Conservation (phyloP, 2,888 invertebrate genomes). For the Drosophila histrio region DNA sequence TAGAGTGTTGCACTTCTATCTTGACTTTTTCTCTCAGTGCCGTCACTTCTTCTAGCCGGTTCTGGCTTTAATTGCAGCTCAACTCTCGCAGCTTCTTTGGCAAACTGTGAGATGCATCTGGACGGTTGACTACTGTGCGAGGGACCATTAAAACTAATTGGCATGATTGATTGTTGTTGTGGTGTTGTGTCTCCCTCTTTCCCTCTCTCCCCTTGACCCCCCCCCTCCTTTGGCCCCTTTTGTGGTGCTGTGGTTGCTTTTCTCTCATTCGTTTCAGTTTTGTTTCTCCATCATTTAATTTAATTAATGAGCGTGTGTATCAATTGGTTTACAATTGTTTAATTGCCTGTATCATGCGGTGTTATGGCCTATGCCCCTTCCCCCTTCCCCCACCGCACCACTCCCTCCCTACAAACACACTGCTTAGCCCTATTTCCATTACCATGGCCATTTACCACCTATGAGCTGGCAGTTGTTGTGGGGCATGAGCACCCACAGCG, state of each 20-base stretch:
- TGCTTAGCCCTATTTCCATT: slow-evolving; percentile 12
- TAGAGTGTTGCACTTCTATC: neutral
- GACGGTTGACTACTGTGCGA: slow-evolving; percentile 52
- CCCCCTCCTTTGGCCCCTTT: neutral
- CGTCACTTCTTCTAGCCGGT: slow-evolving; percentile 23
- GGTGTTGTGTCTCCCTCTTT: slow-evolving; percentile 5
- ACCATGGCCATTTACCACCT: slow-evolving; percentile 41
- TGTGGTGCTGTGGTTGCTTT: slow-evolving; percentile 41
- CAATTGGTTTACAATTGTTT: slow-evolving; percentile 69
- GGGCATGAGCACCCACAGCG: slow-evolving; percentile 26
- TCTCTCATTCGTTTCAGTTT: slow-evolving; percentile 44
- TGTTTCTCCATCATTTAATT: slow-evolving; percentile 69
- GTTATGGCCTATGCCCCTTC: slow-evolving; percentile 34
- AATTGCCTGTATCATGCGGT: slow-evolving; percentile 70
- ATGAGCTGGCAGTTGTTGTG: slow-evolving; percentile 15
- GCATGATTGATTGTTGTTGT: slow-evolving; percentile 71
- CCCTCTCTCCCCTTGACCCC: neutral
- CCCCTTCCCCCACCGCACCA: neutral
- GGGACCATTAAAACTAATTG: slow-evolving; percentile 70
- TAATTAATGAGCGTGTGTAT: slow-evolving; percentile 72
- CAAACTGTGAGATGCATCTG: slow-evolving; percentile 27
- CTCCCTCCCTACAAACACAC: neutral
- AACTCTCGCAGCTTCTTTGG: slow-evolving; percentile 30
- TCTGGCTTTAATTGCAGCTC: slow-evolving; percentile 51
- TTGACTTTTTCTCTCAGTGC: slow-evolving; percentile 9